Percentiles rank a stretch among this genome's conserved stretches.
Evolutionary conservation across 1,140 invertebrate species (phyloP).

Genomic region (Trichonephila clavipes): DNA sequence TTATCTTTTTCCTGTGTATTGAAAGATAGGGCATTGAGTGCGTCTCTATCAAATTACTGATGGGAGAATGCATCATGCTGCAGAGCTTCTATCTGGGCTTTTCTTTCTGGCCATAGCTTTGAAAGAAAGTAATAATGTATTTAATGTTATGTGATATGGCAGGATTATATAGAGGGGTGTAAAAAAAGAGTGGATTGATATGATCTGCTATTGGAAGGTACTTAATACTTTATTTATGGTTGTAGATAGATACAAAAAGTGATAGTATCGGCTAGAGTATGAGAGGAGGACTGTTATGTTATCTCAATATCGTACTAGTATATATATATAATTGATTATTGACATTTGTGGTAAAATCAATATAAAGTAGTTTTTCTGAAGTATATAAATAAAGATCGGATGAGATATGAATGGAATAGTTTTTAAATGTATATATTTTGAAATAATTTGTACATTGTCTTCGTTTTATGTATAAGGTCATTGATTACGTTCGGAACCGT

Average conservation of each 20-base stretch:
- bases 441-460: no score
- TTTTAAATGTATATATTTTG: no score
- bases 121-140: slow-evolving; percentile 43
- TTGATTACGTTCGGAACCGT: no score
- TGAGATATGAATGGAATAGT: no score
- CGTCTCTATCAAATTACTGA: slow-evolving; percentile 56
- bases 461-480: no score
- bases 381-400: no score
- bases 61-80: not conserved
- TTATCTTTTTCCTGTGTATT: not conserved
- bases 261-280: no score
- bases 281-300: no score
- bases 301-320: no score
- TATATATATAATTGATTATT: no score
- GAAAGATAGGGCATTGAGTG: slow-evolving; percentile 6
- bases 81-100: not conserved
- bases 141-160: slow-evolving; percentile 20
- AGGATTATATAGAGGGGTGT: slow-evolving; percentile 1
- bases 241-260: not conserved
- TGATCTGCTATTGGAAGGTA: not conserved
- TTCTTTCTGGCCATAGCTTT: not conserved
- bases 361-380: no score
- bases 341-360: no score
- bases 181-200: slow-evolving; percentile 1
- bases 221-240: slow-evolving; percentile 9